A percentile compares a stretch with the other conserved stretches of the same genome.
These are phyloP conservation scores for Drosophila kanapiae DNA, from an alignment of 1,140 invertebrate genomes.

Conservation along the genomic window DNA sequence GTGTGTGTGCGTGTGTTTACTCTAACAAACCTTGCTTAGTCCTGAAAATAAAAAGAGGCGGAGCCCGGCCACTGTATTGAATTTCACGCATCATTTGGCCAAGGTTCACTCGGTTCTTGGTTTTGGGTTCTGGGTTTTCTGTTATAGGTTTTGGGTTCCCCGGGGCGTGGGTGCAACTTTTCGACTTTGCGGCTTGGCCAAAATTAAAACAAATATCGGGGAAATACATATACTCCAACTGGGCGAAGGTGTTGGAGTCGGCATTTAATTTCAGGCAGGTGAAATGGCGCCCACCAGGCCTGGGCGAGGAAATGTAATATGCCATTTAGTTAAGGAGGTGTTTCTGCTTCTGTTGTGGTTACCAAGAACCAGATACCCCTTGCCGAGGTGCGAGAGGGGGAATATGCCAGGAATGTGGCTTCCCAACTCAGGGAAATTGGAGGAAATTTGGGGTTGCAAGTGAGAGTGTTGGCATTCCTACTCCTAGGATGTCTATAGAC, in stretches of 20 bases:
- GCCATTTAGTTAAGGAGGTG: constrained; percentile 51
- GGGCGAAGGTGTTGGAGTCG: constrained; percentile 48
- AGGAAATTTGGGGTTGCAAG: constrained; percentile 40
- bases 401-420: constrained; percentile 36
- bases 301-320: constrained; percentile 47
- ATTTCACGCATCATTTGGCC: constrained; percentile 81
- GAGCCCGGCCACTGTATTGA: constrained; percentile 65
- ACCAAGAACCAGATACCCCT: constrained; percentile 9
- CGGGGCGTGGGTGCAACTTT: constrained; percentile 60
- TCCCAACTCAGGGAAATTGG: constrained; percentile 19
- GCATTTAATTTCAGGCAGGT: constrained; percentile 72
- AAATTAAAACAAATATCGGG: constrained; percentile 75
- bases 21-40: constrained; percentile 30
- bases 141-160: constrained; percentile 11
- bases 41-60: constrained; percentile 29
- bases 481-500: constrained; percentile 15
- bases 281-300: constrained; percentile 7
- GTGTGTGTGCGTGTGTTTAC: constrained; percentile 30
- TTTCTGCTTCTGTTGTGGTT: constrained; percentile 53
- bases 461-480: constrained; percentile 27
- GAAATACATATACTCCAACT: not conserved
- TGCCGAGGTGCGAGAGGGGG: constrained; percentile 25
- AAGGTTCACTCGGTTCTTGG: constrained; percentile 53
- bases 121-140: constrained; percentile 26
- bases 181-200: constrained; percentile 68